These are phyloP conservation scores for Spialia ferax DNA, from an alignment of 2,888 invertebrate genomes.

Conservation along the genomic window DNA sequence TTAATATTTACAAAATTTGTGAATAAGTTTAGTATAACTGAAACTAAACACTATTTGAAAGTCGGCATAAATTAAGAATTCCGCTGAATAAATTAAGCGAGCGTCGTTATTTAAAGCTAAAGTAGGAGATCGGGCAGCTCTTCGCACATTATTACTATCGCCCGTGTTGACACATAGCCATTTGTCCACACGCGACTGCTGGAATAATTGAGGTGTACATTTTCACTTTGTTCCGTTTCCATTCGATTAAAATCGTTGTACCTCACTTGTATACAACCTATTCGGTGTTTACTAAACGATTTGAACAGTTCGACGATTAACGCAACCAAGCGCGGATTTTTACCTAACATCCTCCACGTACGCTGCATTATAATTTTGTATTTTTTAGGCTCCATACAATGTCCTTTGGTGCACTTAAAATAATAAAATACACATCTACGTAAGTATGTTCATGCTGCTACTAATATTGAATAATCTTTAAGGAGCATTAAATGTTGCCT, in stretches of 20 bases:
- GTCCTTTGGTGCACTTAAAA: too few species aligned
- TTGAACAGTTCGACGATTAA: slow-evolving; percentile 81
- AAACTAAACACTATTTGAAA: neutral
- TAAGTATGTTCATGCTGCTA: too few species aligned
- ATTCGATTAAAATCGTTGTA: slow-evolving; percentile 86
- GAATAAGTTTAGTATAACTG: too few species aligned
- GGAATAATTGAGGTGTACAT: slow-evolving; percentile 87
- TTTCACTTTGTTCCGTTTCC: slow-evolving; percentile 86
- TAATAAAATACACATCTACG: too few species aligned
- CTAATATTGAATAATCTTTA: too few species aligned
- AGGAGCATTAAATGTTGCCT: neutral
- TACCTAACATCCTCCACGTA: slow-evolving; percentile 50
- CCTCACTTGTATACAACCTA: slow-evolving; percentile 82
- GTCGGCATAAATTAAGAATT: neutral
- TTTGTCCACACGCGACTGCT: slow-evolving; percentile 78
- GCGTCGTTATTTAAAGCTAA: slow-evolving; percentile 21
- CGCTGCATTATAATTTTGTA: neutral
- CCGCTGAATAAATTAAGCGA: slow-evolving; percentile 10
- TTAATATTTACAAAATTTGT: too few species aligned
- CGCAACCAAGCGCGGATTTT: slow-evolving; percentile 66
- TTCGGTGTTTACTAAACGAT: slow-evolving; percentile 86
- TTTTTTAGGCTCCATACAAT: too few species aligned
- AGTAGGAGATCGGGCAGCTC: slow-evolving; percentile 24
- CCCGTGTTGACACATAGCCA: slow-evolving; percentile 72
- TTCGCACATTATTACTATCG: slow-evolving; percentile 60